Percentiles rank a stretch among this genome's conserved stretches.
These are phyloP conservation scores for Caenorhabditis remanei DNA, from an alignment of 1,140 invertebrate genomes.

Conservation along the genomic window DNA sequence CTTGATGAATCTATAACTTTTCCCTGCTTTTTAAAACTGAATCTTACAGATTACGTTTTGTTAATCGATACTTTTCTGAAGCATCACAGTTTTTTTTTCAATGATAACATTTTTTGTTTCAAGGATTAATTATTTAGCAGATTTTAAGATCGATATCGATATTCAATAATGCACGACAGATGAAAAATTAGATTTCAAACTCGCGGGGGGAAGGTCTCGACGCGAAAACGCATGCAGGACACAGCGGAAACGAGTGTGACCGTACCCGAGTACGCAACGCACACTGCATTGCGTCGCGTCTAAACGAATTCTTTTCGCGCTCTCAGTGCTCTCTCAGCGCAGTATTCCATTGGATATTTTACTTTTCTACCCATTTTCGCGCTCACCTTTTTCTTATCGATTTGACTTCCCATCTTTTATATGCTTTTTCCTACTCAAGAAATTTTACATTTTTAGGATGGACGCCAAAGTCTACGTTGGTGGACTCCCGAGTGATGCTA, in stretches of 20 bases:
- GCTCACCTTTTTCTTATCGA: neutral
- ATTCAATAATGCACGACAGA: too few relatives aligned
- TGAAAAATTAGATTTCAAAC: neutral
- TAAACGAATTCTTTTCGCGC: constrained; percentile 20
- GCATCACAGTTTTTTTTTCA: neutral
- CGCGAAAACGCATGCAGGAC: neutral
- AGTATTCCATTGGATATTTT: neutral
- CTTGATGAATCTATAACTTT: neutral
- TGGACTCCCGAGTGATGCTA: constrained; percentile 82
- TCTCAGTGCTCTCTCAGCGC: neutral
- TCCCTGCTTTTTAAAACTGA: too few relatives aligned
- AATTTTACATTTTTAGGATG: constrained; percentile 47
- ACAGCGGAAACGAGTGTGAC: constrained; percentile 39
- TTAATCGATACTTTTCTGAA: neutral
- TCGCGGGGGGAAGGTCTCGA: neutral
- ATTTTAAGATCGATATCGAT: too few relatives aligned
- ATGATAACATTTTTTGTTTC: too few relatives aligned
- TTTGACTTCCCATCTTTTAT: neutral
- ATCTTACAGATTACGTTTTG: too few relatives aligned
- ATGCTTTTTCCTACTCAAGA: neutral
- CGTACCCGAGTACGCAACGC: neutral
- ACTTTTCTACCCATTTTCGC: neutral
- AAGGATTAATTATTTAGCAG: too few relatives aligned
- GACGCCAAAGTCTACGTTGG: constrained; percentile 98
- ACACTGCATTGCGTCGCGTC: neutral